Base-by-base conservation (phyloP, 2,113 vertebrate genomes). In the Nanger granti region DNA sequence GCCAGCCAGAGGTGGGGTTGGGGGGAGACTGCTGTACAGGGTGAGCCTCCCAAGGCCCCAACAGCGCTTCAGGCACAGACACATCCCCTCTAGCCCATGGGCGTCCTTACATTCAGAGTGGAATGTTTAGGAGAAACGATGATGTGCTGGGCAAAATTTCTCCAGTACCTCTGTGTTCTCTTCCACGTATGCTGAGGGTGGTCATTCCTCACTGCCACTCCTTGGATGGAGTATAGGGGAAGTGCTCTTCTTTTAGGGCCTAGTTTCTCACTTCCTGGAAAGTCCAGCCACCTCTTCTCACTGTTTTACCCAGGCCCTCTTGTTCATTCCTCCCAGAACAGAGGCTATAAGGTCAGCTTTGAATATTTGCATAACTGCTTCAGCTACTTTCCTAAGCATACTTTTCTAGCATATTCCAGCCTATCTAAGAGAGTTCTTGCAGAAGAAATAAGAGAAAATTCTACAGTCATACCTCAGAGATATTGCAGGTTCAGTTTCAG, bases 371-470 rank as follows among this genome's bases (percentile, higher is more conserved):
- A 29, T 64, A 76, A 34, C 24, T 12, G 2, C 22, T 52, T 13
- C 15, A 66, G 76, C 18, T 64, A 82, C 66, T 91, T 80, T 59
- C 59, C 52, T 93, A 86, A 91, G 34, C 22, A 3, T 87, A 80
- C 0, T 34, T 37, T 66, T 57, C n/a, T 18, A 57, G n/a, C 52
- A 76, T 37, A 20, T 62, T 83, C 13, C 73, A 83, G 24, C 9
- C n/a, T 54, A 41, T 54, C 60, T 95, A 60, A 92, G 22, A 85
- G 26, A 96, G 62, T 2, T 62, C 49, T 69, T 76, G 41, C 28
- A 52, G 60, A 97, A 95, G 57, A 87, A 93, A 87, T 17, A 76
- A 49, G 11, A 96, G 31, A 86, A 94, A 95, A 47, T 37, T 85
- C 83, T 37, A 85, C 52, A 85, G 34, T 55, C 34, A 55, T 85